Evolutionary conservation across 2,888 invertebrate species (phyloP), one percentile per base, ranked within the genome.

Genomic region (Sarcophaga caerulescens): DNA sequence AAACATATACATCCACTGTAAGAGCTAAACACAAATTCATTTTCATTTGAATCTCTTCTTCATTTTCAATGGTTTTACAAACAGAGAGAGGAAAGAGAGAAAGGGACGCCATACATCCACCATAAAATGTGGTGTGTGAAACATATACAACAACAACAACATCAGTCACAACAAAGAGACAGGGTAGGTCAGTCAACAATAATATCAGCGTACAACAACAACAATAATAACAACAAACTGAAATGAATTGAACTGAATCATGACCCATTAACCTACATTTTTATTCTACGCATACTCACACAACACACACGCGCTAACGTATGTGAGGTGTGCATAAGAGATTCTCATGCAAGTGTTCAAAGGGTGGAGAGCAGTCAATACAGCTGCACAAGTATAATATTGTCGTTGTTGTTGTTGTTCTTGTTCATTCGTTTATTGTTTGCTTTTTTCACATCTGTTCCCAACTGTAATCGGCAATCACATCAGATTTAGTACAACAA

Each of bases 201-300:
- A 21, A 68, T 17, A 63, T 21, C 70, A 19, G 70, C 35, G 65
- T 57, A 73, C 57, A 73, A 63, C 25, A 35, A 60, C 60, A 73
- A 60, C 19, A 44, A 60, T 35, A 44, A 35, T 6, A 35, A 1
- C 35, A 35, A 35, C 44, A 10, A 44, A 71, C 52, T 23, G 81
- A 79, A 86, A 84, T 84, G 69, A 81, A 74, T 81, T 86, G 89
- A 91, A 92, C 91, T 90, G 89, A 92, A 92, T 91, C 91, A 92
- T 91, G 91, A 91, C 91, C 91, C 89, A 91, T 90, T 91, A 91
- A 91, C 91, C 91, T 83, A 92, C 91, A 87, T 89, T 88, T 80
- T 44, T 70, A 84, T 19, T 69, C 75, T 52, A 82, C 69, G 60
- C 63, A 74, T 17, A 66, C 19, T 10, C 52, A 59, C 21, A 17